phyloP scores from a whole-genome alignment of 2,113 vertebrate genomes.

The Cavia porcellus region DNA sequence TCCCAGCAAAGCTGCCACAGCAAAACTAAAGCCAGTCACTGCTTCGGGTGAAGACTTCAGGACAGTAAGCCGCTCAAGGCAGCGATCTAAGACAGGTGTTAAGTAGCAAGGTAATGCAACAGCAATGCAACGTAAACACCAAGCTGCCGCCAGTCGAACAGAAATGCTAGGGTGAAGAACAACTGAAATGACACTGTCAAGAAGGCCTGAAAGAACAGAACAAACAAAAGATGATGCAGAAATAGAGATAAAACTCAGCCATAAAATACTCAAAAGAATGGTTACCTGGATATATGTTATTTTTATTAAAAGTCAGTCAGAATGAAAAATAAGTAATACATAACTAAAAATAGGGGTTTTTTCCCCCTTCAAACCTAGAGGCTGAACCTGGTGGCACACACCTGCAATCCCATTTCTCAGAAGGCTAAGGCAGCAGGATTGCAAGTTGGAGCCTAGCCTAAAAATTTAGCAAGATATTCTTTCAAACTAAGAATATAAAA shows the following conservation, averaged over 20 bases:
- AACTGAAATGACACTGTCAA: constrained; percentile 93
- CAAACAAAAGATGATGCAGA: constrained; percentile 15
- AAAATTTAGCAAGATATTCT: neutral
- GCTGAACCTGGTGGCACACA: neutral
- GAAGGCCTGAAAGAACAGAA: constrained; percentile 89
- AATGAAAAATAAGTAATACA: constrained; percentile 7
- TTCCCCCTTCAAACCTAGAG: neutral
- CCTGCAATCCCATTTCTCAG: neutral
- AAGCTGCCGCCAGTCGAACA: constrained; percentile 93
- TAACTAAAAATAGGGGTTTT: constrained; percentile 1
- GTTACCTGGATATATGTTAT: neutral
- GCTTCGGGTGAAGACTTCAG: constrained; percentile 94
- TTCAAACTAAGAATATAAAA: neutral
- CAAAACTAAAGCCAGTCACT: constrained; percentile 94
- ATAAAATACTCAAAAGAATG: neutral
- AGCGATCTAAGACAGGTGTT: constrained; percentile 92
- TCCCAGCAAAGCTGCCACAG: constrained; percentile 94
- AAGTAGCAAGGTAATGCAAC: constrained; percentile 91
- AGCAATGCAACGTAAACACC: constrained; percentile 94
- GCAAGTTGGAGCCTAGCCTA: neutral
- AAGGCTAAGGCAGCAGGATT: neutral
- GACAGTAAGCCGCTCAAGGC: constrained; percentile 90
- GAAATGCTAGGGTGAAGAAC: constrained; percentile 91
- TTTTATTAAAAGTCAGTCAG: constrained; percentile 30
- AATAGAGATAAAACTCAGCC: constrained; percentile 14